Conservation (phyloP, 2,888 invertebrate species). For the Dryobota labecula region DNA sequence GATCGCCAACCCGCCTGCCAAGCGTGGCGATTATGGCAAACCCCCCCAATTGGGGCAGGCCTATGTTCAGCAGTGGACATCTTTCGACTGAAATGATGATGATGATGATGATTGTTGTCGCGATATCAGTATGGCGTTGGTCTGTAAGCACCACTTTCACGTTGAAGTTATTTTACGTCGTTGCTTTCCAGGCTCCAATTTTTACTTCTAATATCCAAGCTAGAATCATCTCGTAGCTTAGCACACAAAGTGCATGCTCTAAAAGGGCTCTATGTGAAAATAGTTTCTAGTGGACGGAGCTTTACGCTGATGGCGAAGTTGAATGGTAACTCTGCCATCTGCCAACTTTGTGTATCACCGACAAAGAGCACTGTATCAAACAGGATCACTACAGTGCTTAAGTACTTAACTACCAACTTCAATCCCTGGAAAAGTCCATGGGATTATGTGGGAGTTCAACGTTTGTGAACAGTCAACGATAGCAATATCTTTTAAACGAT, state of each 20-base stretch:
- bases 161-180: not conserved
- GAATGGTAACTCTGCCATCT: conserved; percentile 21
- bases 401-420: conserved; percentile 32
- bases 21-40: too few species aligned
- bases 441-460: conserved; percentile 25
- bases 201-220: conserved; percentile 4
- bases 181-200: not conserved
- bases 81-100: too few species aligned
- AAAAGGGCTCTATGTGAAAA: conserved; percentile 7
- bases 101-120: conserved; percentile 4
- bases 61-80: too few species aligned
- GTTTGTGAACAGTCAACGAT: conserved; percentile 40
- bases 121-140: not conserved
- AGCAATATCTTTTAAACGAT: conserved; percentile 3
- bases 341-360: conserved; percentile 44
- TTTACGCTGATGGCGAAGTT: conserved; percentile 35
- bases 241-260: not conserved
- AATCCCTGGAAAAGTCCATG: conserved; percentile 34
- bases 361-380: conserved; percentile 43
- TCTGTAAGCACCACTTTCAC: conserved; percentile 2
- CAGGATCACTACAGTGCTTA: conserved; percentile 40
- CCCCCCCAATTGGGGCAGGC: too few species aligned
- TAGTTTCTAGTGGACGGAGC: conserved; percentile 16
- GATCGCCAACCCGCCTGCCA: too few species aligned
- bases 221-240: not conserved